Evolutionary conservation across 2,888 invertebrate genomes (phyloP), one percentile per base, ranked within the genome.

Genomic region (Ochropacha duplaris): DNA sequence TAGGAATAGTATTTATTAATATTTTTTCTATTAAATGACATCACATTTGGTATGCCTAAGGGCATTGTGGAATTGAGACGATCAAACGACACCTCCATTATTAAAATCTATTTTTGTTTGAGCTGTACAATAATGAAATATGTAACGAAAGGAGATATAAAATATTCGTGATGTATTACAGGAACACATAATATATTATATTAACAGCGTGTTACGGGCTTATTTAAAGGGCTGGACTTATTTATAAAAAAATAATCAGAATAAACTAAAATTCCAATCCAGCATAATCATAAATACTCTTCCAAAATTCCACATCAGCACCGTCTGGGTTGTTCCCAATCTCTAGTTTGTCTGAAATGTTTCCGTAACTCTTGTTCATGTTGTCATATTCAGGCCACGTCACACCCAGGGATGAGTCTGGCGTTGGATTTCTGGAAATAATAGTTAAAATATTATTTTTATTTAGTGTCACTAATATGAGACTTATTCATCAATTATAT

Each of bases 391-490:
- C 70, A 0, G 81, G 83, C 87, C 89, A 89, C 1, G 22, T 67
- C 1, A 74, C 70, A 2, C 79, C 81, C 2, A 84, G 68, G 0
- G 79, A 68, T 0, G 63, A 9, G 44, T 85, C 83, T 0, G 88
- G 87, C 0, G 89, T 89, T 12, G 88, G 87, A 14, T 76, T 84
- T 0, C 90, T 89, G 78, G 12, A 74, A 76, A 64, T 50, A 51
- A 44, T 22, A 49, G 39, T 50, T 36, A 36, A 52, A 12, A 31
- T 54, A 54, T 36, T 36, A 36, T 36, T 36, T 36, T 36, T 14
- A 12, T 34, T 0, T 2, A 36, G n/a, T n/a, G 24, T 5, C 5
- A 24, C 24, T 5, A 24, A 24, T 5, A 24, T 24, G 24, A n/a
- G n/a, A n/a, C n/a, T n/a, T n/a, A n/a, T n/a, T n/a, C n/a, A n/a